A percentile compares a stretch with the other conserved stretches of the same genome.
Evolutionary conservation across 2,797 vertebrate genomes (phyloP).

Genomic region (Gymnothorax javanicus): DNA sequence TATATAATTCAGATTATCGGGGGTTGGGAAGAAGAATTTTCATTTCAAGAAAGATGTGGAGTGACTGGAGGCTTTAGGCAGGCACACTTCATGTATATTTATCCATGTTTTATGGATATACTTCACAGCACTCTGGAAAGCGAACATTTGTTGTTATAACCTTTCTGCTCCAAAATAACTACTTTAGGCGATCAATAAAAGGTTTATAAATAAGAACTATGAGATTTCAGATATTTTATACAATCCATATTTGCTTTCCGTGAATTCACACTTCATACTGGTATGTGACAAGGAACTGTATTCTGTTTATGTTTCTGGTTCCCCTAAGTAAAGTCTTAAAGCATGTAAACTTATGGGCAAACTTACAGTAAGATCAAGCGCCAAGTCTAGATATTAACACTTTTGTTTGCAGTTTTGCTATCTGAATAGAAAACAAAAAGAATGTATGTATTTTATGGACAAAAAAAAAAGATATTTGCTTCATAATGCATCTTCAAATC

Average conservation of each 20-base stretch:
- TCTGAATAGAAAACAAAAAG: background rate
- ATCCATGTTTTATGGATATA: slow-evolving; percentile 51
- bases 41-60: slow-evolving; percentile 68
- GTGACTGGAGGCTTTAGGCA: slow-evolving; percentile 61
- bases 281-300: background rate
- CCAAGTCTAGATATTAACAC: background rate
- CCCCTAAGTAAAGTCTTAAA: background rate
- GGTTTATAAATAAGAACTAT: slow-evolving; percentile 45
- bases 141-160: slow-evolving; percentile 49
- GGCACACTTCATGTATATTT: slow-evolving; percentile 64
- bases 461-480: background rate
- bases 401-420: background rate
- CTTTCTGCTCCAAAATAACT: slow-evolving; percentile 48
- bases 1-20: slow-evolving; percentile 66
- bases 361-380: background rate
- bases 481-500: background rate
- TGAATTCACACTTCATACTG: slow-evolving; percentile 1
- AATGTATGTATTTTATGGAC: background rate
- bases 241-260: slow-evolving; percentile 18
- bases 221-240: slow-evolving; percentile 11
- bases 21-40: slow-evolving; percentile 30
- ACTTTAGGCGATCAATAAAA: slow-evolving; percentile 50
- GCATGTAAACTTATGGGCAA: background rate
- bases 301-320: background rate
- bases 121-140: slow-evolving; percentile 53